Percentiles rank a stretch among this genome's conserved stretches.
Evolutionary conservation across 2,888 invertebrate species (phyloP).

Genomic region (Dasypolia templi): DNA sequence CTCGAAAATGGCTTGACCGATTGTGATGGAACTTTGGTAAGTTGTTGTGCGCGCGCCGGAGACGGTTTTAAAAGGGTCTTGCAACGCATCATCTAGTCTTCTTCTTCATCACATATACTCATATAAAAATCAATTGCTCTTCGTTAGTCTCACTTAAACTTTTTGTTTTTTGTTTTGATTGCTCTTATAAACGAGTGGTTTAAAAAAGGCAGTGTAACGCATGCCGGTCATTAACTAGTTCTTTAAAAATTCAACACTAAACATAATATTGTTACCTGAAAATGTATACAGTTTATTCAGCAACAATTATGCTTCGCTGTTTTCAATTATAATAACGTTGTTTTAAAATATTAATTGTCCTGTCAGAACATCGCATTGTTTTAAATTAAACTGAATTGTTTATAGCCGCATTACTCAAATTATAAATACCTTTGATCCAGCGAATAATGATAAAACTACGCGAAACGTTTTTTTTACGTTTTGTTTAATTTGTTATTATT

Average conservation of each 20-base stretch:
- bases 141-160: no score
- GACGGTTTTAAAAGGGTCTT: no score
- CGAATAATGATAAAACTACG: background rate
- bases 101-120: no score
- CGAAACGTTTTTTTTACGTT: background rate
- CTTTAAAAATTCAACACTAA: background rate
- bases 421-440: background rate
- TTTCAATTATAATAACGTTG: background rate
- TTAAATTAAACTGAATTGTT: background rate
- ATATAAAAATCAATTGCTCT: no score
- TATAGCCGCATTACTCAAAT: background rate
- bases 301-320: background rate
- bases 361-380: background rate
- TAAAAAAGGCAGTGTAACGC: no score
- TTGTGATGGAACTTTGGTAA: no score
- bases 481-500: background rate
- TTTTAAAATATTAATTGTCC: background rate
- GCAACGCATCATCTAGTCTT: no score
- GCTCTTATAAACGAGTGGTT: no score
- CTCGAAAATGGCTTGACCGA: no score
- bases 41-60: no score
- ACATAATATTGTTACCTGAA: background rate
- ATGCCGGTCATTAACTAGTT: no score
- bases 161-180: no score
- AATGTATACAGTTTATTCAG: background rate